These are phyloP conservation scores for Hemitrygon akajei DNA, from an alignment of 2,797 vertebrate species.

Conservation along the genomic window DNA sequence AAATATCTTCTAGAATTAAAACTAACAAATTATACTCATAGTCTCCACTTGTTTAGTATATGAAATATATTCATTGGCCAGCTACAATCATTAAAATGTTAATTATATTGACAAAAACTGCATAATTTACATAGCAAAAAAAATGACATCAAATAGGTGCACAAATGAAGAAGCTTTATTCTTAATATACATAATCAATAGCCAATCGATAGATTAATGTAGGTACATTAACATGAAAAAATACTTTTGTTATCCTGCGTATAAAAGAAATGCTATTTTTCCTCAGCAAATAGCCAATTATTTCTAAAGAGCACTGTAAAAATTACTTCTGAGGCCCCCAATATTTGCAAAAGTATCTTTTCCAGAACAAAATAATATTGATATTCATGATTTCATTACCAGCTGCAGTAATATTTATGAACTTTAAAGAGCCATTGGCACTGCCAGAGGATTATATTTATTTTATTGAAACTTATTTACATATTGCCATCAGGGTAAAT, in stretches of 20 bases:
- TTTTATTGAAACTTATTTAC: background rate
- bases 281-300: background rate
- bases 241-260: background rate
- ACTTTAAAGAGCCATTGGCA: background rate
- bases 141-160: background rate
- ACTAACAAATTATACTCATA: background rate
- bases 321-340: background rate
- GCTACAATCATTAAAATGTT: background rate
- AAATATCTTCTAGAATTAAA: background rate
- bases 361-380: background rate
- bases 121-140: background rate
- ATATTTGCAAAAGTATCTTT: background rate
- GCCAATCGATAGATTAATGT: conserved; percentile 19
- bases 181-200: conserved; percentile 20
- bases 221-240: background rate
- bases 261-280: background rate
- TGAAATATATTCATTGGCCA: background rate
- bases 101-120: background rate
- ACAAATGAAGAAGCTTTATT: background rate
- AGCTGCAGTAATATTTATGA: background rate
- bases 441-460: background rate
- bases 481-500: background rate
- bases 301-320: background rate
- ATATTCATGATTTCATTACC: background rate
- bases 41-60: background rate